A percentile compares a stretch with the other conserved stretches of the same genome.
Conservation (phyloP, 2,888 invertebrate genomes). For the Zaprionus lineosus region DNA sequence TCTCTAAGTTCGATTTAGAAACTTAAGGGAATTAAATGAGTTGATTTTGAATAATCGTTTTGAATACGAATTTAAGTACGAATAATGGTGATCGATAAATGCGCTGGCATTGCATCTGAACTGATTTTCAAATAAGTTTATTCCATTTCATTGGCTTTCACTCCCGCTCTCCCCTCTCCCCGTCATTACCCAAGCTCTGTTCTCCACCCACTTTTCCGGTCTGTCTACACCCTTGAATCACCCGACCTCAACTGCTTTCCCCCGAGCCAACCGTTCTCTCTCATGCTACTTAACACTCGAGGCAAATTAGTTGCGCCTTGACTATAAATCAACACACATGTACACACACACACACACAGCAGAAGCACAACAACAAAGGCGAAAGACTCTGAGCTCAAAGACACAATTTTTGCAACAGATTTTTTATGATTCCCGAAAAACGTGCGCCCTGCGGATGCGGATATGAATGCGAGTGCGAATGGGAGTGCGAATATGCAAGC, state of each 20-base stretch:
- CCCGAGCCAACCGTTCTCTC: slow-evolving; percentile 18
- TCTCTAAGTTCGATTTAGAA: no score
- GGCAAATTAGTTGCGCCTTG: slow-evolving; percentile 71
- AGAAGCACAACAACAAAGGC: slow-evolving; percentile 9
- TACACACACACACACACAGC: neutral
- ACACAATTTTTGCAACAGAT: slow-evolving; percentile 57
- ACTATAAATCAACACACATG: slow-evolving; percentile 62
- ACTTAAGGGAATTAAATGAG: no score
- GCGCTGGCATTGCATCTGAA: no score
- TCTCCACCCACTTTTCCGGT: neutral
- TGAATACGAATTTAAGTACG: no score
- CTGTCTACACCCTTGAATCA: no score
- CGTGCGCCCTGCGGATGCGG: slow-evolving; percentile 41
- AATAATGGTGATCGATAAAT: no score
- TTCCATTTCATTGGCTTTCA: neutral
- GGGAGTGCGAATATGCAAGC: slow-evolving; percentile 10
- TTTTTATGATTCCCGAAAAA: slow-evolving; percentile 62
- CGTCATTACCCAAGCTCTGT: neutral
- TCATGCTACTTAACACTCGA: slow-evolving; percentile 65
- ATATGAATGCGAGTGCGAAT: slow-evolving; percentile 16
- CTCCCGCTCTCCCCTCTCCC: neutral
- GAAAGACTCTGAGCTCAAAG: neutral
- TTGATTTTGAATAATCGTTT: no score
- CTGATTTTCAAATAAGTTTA: neutral
- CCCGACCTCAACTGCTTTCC: neutral